phyloP scores from a whole-genome alignment of 2,113 vertebrate species.

The Epinephelus cyanopodus region DNA sequence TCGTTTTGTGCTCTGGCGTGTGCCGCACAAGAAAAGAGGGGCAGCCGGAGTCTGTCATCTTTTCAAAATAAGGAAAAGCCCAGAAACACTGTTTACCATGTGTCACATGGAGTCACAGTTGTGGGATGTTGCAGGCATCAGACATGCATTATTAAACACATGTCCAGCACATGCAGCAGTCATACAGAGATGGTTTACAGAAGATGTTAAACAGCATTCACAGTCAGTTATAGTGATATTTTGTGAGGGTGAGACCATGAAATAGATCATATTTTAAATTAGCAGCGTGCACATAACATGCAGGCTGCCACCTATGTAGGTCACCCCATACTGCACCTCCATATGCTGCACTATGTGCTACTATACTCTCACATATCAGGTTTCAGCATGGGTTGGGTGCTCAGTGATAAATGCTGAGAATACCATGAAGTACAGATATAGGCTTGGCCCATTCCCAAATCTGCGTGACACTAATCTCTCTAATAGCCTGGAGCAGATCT shows the following conservation, averaged over 20 bases:
- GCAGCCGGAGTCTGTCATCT: slow-evolving; percentile 3
- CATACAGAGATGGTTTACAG: neutral
- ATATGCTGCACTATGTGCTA: slow-evolving; percentile 54
- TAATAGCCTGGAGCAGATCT: slow-evolving; percentile 80
- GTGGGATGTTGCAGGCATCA: neutral
- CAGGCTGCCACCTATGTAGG: slow-evolving; percentile 34
- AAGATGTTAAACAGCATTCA: neutral
- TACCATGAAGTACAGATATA: slow-evolving; percentile 79
- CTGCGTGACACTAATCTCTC: slow-evolving; percentile 80
- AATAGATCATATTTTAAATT: slow-evolving; percentile 33
- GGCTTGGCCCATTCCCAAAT: slow-evolving; percentile 76
- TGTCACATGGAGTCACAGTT: neutral
- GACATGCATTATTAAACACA: neutral
- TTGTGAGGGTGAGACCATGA: slow-evolving; percentile 27
- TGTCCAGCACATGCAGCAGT: neutral
- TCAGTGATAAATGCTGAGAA: slow-evolving; percentile 77
- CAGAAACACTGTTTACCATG: neutral
- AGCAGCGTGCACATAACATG: slow-evolving; percentile 2
- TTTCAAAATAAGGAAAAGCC: slow-evolving; percentile 2
- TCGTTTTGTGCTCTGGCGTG: slow-evolving; percentile 38
- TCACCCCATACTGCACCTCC: slow-evolving; percentile 40
- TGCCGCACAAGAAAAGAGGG: slow-evolving; percentile 15
- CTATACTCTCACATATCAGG: slow-evolving; percentile 55
- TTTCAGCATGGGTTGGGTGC: slow-evolving; percentile 63
- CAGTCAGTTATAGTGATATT: neutral